These are phyloP conservation scores for Cuculus canorus DNA, from an alignment of 2,797 vertebrate species.

Conservation along the genomic window DNA sequence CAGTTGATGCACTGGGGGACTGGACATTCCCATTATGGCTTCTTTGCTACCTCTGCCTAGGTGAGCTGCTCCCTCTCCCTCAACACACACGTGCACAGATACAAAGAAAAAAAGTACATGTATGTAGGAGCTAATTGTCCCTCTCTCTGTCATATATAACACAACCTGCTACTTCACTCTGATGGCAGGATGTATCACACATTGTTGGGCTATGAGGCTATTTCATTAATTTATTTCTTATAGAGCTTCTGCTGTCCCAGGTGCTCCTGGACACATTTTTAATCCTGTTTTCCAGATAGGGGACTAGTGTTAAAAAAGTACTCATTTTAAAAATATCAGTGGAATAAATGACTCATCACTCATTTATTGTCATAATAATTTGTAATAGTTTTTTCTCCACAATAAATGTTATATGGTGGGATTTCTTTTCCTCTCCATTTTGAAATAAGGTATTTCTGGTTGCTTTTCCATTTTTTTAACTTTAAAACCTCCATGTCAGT, in stretches of 20 bases:
- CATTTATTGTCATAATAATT: background rate
- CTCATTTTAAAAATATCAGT: background rate
- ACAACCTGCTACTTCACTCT: background rate
- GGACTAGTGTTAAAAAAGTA: background rate
- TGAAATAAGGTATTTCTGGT: background rate
- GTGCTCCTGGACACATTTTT: background rate
- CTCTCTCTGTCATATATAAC: fast-evolving
- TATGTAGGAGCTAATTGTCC: too few species aligned
- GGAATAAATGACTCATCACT: background rate
- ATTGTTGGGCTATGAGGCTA: fast-evolving
- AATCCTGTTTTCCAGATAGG: background rate
- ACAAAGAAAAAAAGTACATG: too few species aligned
- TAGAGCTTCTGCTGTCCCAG: background rate
- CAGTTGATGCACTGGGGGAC: background rate
- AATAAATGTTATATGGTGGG: background rate
- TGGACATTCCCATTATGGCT: fast-evolving
- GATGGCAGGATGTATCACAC: fast-evolving
- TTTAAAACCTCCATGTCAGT: background rate
- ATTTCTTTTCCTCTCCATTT: background rate
- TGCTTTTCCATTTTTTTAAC: background rate
- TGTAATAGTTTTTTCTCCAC: background rate
- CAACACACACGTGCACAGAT: fast-evolving
- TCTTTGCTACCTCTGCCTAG: fast-evolving
- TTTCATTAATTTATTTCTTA: background rate
- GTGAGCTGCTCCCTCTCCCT: background rate